Conservation (phyloP, 2,797 vertebrate species). For the Tamandua tetradactyla region DNA sequence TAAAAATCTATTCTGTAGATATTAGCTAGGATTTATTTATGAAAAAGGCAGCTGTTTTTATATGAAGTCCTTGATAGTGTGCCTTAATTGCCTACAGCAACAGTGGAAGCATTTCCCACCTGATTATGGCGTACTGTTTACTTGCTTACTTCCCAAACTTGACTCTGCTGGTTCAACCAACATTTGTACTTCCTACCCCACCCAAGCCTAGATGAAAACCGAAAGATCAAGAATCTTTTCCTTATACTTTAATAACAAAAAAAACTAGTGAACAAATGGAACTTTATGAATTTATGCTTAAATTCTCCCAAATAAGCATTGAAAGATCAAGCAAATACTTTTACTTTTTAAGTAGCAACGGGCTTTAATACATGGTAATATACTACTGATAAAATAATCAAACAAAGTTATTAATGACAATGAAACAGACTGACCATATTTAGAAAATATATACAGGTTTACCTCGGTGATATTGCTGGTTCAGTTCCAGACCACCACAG, state of each 20-base stretch:
- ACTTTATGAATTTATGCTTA: not conserved
- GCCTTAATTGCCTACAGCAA: not conserved
- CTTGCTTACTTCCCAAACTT: not conserved
- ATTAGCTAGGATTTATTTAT: slow-evolving; percentile 7
- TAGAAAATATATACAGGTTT: not conserved
- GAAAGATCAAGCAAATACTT: not conserved
- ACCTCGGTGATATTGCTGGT: no score
- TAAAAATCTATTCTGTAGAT: not conserved
- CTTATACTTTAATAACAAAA: not conserved
- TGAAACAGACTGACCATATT: not conserved
- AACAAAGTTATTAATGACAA: not conserved
- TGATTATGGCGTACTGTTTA: not conserved
- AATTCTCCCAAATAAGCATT: not conserved
- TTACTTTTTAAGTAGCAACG: not conserved
- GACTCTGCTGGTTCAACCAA: not conserved
- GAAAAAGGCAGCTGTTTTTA: not conserved
- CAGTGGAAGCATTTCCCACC: not conserved
- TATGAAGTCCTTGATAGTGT: not conserved
- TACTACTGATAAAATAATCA: not conserved
- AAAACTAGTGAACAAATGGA: not conserved
- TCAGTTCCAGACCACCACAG: no score
- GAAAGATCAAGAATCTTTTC: not conserved
- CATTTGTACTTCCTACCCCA: not conserved
- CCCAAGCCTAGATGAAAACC: not conserved
- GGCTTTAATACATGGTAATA: not conserved